phyloP scores from a whole-genome alignment of 2,888 invertebrate genomes.

The Limnephilus rhombicus region DNA sequence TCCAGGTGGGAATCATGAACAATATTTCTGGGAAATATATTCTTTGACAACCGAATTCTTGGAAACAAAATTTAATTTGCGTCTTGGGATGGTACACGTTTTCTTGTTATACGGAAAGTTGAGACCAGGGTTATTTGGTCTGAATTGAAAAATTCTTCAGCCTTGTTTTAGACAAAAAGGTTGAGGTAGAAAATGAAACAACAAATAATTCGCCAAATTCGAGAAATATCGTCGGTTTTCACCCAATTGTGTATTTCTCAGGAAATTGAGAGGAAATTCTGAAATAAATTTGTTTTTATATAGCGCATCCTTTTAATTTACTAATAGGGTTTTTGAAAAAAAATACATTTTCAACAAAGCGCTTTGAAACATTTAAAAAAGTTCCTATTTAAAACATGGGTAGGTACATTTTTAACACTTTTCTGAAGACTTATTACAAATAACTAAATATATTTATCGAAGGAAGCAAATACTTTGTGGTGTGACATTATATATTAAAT shows the following conservation, averaged over 20 bases:
- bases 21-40: neutral
- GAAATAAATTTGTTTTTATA: too few species aligned
- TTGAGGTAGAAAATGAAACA: neutral
- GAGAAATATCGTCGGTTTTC: neutral
- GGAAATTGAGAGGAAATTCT: neutral
- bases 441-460: too few species aligned
- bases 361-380: too few species aligned
- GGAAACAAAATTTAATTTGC: neutral
- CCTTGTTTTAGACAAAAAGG: neutral
- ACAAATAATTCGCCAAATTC: neutral
- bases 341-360: too few species aligned
- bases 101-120: neutral
- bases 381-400: too few species aligned
- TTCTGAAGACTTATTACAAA: too few species aligned
- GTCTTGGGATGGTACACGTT: neutral
- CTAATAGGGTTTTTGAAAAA: too few species aligned
- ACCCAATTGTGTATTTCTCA: neutral
- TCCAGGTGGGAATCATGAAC: neutral
- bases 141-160: neutral
- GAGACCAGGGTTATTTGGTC: neutral
- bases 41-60: conserved; percentile 8
- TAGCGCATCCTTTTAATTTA: too few species aligned
- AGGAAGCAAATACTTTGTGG: too few species aligned
- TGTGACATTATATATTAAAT: too few species aligned
- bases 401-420: too few species aligned